A percentile compares a stretch with the other conserved stretches of the same genome.
Evolutionary conservation across 1,140 invertebrate species (phyloP).

Genomic region (Bilobella aurantiaca): DNA sequence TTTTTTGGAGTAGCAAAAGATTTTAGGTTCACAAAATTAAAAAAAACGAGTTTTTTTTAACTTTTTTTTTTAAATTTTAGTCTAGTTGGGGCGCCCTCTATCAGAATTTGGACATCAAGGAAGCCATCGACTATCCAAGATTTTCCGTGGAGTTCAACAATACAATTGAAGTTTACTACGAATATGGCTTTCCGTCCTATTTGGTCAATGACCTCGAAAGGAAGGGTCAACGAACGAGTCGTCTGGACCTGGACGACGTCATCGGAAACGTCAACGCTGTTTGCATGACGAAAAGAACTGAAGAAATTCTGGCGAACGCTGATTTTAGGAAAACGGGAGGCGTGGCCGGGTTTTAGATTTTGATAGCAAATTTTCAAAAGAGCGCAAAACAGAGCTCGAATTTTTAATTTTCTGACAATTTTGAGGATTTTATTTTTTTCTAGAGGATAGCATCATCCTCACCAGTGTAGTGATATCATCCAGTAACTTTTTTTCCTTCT

Average conservation of each 20-base stretch:
- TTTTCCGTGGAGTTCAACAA: slow-evolving; percentile 15
- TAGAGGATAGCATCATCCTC: too few species aligned
- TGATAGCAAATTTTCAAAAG: background rate
- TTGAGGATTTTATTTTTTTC: too few species aligned
- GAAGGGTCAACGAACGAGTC: slow-evolving; percentile 22
- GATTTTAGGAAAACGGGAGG: slow-evolving; percentile 36
- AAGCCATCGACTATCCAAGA: slow-evolving; percentile 31
- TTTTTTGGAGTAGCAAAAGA: too few species aligned
- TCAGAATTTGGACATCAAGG: slow-evolving; percentile 30
- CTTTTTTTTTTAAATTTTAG: slow-evolving; percentile 10
- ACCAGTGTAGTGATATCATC: too few species aligned
- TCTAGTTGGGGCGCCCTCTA: slow-evolving; percentile 31
- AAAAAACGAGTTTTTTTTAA: too few species aligned
- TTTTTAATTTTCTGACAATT: too few species aligned
- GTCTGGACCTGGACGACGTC: background rate
- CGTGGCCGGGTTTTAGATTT: slow-evolving; percentile 34
- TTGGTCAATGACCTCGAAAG: slow-evolving; percentile 26
- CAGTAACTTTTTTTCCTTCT: too few species aligned
- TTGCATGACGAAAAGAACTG: slow-evolving; percentile 43
- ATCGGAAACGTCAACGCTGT: slow-evolving; percentile 38
- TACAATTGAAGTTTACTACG: slow-evolving; percentile 20
- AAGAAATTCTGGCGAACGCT: slow-evolving; percentile 37
- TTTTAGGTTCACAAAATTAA: too few species aligned
- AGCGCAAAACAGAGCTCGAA: too few species aligned
- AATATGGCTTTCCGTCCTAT: slow-evolving; percentile 27